Evolutionary conservation across 2,797 vertebrate genomes (phyloP), one percentile per base, ranked within the genome.

Genomic region (Anas capensis): DNA sequence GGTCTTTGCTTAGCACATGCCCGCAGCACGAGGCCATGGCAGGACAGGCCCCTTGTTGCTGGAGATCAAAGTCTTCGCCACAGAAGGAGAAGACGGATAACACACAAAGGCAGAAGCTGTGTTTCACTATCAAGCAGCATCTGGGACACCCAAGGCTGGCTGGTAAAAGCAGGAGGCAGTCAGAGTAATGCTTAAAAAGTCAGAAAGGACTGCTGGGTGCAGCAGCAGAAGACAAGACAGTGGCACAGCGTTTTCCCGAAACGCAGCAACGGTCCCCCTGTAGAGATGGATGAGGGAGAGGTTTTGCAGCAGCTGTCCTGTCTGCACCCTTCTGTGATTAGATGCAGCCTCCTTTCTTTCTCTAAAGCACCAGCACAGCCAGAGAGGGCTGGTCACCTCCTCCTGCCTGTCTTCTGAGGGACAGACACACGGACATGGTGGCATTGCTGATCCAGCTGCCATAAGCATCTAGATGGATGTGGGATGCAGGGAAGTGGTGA

Each of bases 391-490:
- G n/a, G 21, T 51, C 2, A 0, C 23, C 21, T 73, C 31, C 51
- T 70, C 10, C 33, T 58, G 11, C 44, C 49, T 31, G 11, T 5
- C 10, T 65, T 13, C 24, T 36, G 48, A 85, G 56, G 54, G 33
- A 42, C 15, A 78, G 5, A 11, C 44, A 38, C 44, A 14, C 1
- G 5, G 66, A 61, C 13, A n/a, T 24, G 71, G 54, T 38, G 29
- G 29, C 36, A 82, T 23, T 13, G 5, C 9, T 26, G 21, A 11
- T 29, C 40, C 31, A 70, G 33, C 36, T 60, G 5, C 60, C 36
- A 4, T 0, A 0, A 68, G 33, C 4, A 13, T 10, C 49, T 27
- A 54, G 7, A 18, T 40, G 34, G 23, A 24, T 57, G 60, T 60
- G 69, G 88, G 48, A 46, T 33, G 38, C 1, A 1, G 42, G 51